These are phyloP conservation scores for Leptopilina syphax DNA, from an alignment of 2,888 invertebrate genomes.

Conservation along the genomic window DNA sequence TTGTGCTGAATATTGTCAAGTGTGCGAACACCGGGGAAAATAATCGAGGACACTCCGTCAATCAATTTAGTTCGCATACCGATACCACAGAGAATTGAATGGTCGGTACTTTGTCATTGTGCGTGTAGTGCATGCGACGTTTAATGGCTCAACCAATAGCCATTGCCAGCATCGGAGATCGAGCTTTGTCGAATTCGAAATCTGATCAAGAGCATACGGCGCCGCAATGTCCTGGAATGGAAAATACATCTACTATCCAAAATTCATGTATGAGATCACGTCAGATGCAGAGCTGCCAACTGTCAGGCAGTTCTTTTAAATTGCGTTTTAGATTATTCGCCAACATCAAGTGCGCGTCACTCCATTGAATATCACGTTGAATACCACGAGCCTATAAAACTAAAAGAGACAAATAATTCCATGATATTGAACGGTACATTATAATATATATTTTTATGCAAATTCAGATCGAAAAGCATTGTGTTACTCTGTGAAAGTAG, in stretches of 20 bases:
- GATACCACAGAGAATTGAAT: conserved; percentile 60
- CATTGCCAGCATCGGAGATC: conserved; percentile 45
- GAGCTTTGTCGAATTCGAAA: conserved; percentile 44
- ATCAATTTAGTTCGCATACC: conserved; percentile 57
- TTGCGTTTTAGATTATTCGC: conserved; percentile 36
- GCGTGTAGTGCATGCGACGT: conserved; percentile 69
- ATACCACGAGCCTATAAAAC: background rate
- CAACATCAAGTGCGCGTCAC: conserved; percentile 11
- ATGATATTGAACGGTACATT: too few species aligned
- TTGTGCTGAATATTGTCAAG: conserved; percentile 39
- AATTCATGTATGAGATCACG: conserved; percentile 37
- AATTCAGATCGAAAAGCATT: too few species aligned
- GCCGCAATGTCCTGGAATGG: conserved; percentile 22
- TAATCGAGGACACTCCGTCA: conserved; percentile 68
- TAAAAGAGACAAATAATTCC: background rate
- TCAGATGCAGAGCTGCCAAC: conserved; percentile 31
- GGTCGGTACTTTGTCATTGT: conserved; percentile 68
- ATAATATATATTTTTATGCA: too few species aligned
- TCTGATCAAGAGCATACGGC: conserved; percentile 47
- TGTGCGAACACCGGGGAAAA: conserved; percentile 58
- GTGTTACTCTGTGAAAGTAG: background rate
- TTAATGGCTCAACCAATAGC: conserved; percentile 64
- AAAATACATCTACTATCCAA: conserved; percentile 20
- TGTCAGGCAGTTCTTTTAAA: conserved; percentile 29
- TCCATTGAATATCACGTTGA: background rate